These are phyloP conservation scores for Ceratosolen solmsi DNA, from an alignment of 1,140 invertebrate species.

Conservation along the genomic window DNA sequence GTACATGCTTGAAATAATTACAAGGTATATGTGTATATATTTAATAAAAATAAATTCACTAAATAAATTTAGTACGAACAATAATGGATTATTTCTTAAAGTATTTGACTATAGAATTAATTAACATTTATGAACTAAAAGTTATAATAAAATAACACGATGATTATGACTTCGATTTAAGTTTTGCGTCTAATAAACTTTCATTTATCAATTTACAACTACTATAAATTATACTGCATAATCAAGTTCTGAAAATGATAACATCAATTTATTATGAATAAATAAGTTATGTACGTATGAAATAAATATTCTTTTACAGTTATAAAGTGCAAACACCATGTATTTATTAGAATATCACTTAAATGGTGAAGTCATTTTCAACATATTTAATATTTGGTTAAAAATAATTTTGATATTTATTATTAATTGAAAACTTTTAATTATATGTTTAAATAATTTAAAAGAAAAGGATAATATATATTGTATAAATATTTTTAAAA, in stretches of 20 bases:
- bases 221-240: conserved; percentile 21
- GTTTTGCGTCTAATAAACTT: conserved; percentile 39
- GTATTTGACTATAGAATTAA: neutral
- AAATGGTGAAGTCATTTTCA: neutral
- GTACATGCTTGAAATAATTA: neutral
- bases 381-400: too few relatives aligned
- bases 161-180: conserved; percentile 35
- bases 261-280: conserved; percentile 31
- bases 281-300: conserved; percentile 2
- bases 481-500: too few relatives aligned
- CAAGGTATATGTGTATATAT: neutral
- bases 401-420: neutral
- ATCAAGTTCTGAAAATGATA: conserved; percentile 17
- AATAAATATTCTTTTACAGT: neutral
- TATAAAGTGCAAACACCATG: conserved; percentile 1
- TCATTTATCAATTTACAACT: conserved; percentile 43
- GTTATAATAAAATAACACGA: neutral
- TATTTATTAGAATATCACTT: neutral
- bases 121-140: conserved; percentile 7
- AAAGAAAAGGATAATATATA: too few relatives aligned
- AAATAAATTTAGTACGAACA: neutral
- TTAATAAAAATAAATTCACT: neutral
- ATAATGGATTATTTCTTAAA: neutral
- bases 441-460: too few relatives aligned
- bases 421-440: too few relatives aligned